Base-by-base conservation (phyloP, 2,113 vertebrate genomes). In the Siphamia tubifer region DNA sequence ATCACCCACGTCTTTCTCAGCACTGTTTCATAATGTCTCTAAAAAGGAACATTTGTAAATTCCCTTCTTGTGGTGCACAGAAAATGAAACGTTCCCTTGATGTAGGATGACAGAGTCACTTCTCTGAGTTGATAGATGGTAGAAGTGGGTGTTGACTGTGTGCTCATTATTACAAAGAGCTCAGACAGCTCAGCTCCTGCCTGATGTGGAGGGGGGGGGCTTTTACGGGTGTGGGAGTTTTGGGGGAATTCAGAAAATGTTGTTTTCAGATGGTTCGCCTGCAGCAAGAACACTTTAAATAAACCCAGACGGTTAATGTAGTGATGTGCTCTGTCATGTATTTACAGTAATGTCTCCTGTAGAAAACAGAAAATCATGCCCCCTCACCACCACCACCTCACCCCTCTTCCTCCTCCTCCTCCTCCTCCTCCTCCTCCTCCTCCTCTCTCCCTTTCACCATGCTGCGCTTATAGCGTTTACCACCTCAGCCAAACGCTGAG, bases 221-320 rank as follows among this genome's bases (percentile, higher is more conserved):
- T 11, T 83, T 27, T 28, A 54, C 43, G 48, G 71, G 69, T 78
- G 91, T 90, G 86, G 92, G 91, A 91, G 89, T 92, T 91, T 89
- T 84, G 82, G 89, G 90, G 90, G 89, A 92, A 92, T 92, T 92
- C 90, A 90, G 90, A 91, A 88, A 92, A 91, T 92, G 89, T 68
- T 84, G 80, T 63, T 70, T 80, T 87, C 74, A 55, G 71, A 76
- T 49, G 55, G 20, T 80, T 54, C 20, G 44, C 47, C 21, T 32
- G 47, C 61, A 56, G 61, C 54, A 25, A 74, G 61, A 61, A 42
- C 23, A 52, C 19, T 61, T 10, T 13, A 40, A 39, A 48, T 36
- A 68, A 74, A 48, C 52, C 28, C 27, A 60, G 17, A 24, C 27
- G 6, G 5, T 19, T 35, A 52, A 51, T 24, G 21, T 23, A 9